phyloP scores from a whole-genome alignment of 2,888 invertebrate species.

The Parelbella ahira region DNA sequence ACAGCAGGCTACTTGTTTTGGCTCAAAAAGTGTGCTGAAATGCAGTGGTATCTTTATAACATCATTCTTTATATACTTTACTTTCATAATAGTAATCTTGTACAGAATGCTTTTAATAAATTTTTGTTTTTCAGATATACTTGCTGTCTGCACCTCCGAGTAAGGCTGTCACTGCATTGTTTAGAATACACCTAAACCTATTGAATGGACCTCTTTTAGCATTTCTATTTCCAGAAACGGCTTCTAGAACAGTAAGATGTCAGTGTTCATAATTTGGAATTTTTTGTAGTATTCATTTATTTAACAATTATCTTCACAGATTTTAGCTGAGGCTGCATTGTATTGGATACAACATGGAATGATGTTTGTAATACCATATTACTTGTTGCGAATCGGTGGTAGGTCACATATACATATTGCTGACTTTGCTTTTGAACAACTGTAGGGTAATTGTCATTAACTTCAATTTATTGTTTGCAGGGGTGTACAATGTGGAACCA shows the following conservation, averaged over 20 bases:
- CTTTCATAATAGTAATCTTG: too few species aligned
- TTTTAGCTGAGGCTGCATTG: slow-evolving; percentile 94
- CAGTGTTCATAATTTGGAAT: slow-evolving; percentile 1
- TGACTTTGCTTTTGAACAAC: too few species aligned
- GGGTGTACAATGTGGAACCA: slow-evolving; percentile 90
- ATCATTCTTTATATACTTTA: too few species aligned
- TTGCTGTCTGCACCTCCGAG: slow-evolving; percentile 92
- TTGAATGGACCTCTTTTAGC: slow-evolving; percentile 96
- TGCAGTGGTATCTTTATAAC: too few species aligned
- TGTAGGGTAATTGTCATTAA: too few species aligned
- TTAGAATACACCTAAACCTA: slow-evolving; percentile 95
- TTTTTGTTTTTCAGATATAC: slow-evolving; percentile 86
- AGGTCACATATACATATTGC: too few species aligned
- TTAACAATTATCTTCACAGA: slow-evolving; percentile 69
- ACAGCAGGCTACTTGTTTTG: too few species aligned
- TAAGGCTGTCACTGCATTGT: slow-evolving; percentile 88
- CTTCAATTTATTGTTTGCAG: too few species aligned
- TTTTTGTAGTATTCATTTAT: slow-evolving; percentile 1
- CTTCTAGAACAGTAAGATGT: slow-evolving; percentile 89
- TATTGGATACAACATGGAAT: slow-evolving; percentile 98
- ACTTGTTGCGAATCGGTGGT: slow-evolving; percentile 94
- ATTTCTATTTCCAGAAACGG: slow-evolving; percentile 95
- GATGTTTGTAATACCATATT: slow-evolving; percentile 97
- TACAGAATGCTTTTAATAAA: too few species aligned
- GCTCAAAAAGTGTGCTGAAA: too few species aligned